Percentiles rank a stretch among this genome's conserved stretches.
Evolutionary conservation across 2,113 vertebrate genomes (phyloP).

Genomic region (Cairina moschata): DNA sequence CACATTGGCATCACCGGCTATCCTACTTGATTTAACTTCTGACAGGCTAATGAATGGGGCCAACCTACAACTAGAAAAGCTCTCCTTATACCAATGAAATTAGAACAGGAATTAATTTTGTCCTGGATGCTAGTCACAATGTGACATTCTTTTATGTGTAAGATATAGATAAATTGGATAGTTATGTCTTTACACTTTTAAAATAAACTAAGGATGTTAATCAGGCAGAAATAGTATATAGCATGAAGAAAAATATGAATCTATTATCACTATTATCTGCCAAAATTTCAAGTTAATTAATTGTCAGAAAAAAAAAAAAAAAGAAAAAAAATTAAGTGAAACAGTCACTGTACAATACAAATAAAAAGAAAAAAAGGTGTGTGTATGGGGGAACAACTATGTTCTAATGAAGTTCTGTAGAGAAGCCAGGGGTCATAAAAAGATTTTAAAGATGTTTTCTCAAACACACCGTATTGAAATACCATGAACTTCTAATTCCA

Average conservation of each 20-base stretch:
- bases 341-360: not conserved
- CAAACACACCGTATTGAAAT: not conserved
- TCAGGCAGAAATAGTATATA: not conserved
- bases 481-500: not conserved
- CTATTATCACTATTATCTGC: not conserved
- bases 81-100: slow-evolving; percentile 7
- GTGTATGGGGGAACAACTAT: not conserved
- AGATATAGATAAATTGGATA: slow-evolving; percentile 1
- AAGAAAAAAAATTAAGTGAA: not conserved
- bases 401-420: not conserved
- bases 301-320: not conserved
- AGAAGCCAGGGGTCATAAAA: not conserved
- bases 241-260: not conserved
- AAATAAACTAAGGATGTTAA: slow-evolving; percentile 4
- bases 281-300: not conserved
- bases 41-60: not conserved
- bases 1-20: not conserved
- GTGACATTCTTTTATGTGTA: not conserved
- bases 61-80: not conserved
- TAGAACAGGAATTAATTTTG: not conserved
- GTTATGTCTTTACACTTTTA: not conserved
- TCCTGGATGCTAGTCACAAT: not conserved
- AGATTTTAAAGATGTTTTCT: not conserved
- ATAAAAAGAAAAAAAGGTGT: not conserved
- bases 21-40: not conserved